Conservation (phyloP, 2,797 vertebrate species). For the Poliocrania exsul region DNA sequence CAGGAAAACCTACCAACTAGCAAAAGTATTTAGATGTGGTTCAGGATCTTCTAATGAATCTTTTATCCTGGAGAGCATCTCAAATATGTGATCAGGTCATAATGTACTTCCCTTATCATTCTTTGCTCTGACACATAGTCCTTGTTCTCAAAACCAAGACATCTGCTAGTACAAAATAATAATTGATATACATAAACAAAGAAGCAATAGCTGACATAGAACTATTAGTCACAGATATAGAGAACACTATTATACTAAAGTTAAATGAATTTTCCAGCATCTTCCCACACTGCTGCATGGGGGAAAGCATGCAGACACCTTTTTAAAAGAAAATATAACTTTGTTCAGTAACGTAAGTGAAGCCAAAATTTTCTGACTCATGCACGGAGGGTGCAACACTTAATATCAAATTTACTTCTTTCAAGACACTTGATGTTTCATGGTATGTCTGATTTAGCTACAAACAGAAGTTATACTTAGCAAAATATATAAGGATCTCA, state of each 20-base stretch:
- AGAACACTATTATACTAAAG: background rate
- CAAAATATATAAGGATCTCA: fast-evolving
- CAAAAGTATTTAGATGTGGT: background rate
- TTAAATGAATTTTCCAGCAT: background rate
- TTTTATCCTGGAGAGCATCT: background rate
- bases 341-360: background rate
- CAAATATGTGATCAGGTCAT: background rate
- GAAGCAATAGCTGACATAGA: background rate
- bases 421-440: background rate
- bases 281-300: background rate
- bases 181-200: background rate
- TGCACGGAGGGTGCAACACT: no score
- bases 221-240: background rate
- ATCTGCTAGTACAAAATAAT: background rate
- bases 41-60: background rate
- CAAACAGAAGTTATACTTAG: fast-evolving
- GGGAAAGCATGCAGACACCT: background rate
- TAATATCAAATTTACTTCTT: background rate
- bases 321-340: background rate
- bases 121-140: background rate
- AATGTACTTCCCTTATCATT: background rate
- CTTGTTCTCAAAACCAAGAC: background rate
- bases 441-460: background rate
- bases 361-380: background rate
- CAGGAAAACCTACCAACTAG: background rate